Evolutionary conservation across 2,888 invertebrate genomes (phyloP), one percentile per base, ranked within the genome.

Genomic region (Trichopoda pennipes): DNA sequence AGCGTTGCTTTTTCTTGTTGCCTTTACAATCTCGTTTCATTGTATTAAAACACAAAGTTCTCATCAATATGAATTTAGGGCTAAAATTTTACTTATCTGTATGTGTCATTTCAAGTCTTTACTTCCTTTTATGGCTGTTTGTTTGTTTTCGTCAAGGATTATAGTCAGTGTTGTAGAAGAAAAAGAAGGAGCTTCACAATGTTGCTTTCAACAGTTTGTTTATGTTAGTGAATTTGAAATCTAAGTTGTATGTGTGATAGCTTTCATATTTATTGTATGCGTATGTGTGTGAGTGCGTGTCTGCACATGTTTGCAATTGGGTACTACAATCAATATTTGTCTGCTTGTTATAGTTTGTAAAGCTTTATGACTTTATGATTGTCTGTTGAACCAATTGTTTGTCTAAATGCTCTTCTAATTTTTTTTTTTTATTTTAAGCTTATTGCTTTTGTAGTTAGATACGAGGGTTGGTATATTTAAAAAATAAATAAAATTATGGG

Each of bases 281-380:
- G 12, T 38, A 17, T 55, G 6, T 75, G 8, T 19, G 16, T 55
- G 4, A 66, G 69, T 28, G 28, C 7, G 28, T 28, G 3, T 6
- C 6, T 51, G 38, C 12, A 14, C 61, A 44, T 35, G 12, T 38
- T 17, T 55, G 6, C 70, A 16, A 28, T 28, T 28, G 16, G 47
- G 4, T 75, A 64, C 63, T 55, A 66, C 66, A 66, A 79, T 66
- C 79, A 61, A 63, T 74, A 63, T 73, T 74, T 61, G 63, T 69
- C 56, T 68, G 61, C 38, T 63, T n/a, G 17, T 14, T 51, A 19
- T 47, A 72, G 51, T 55, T 66, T 68, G 66, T 35, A 35, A 55
- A 68, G 61, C 49, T 69, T 80, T 74, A 69, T 66, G 79, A 58
- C 72, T 79, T 80, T 70, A 63, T 74, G 49, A 60, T 28, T 51